Evolutionary conservation across 1,140 invertebrate genomes (phyloP), one percentile per base, ranked within the genome.

Genomic region (Drosophila dunni): DNA sequence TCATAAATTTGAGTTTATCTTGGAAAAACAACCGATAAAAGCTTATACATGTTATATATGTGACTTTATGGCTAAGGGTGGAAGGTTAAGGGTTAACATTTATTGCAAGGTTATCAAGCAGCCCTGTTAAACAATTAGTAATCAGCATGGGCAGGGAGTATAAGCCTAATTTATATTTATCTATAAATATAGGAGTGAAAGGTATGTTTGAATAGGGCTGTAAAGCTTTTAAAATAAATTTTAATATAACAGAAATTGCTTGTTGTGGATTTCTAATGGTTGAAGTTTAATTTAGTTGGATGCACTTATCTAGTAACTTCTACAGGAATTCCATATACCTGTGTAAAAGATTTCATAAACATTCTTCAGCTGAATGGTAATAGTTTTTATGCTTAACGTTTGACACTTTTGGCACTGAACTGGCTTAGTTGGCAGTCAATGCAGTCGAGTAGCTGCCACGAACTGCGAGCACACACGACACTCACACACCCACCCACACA

Each of bases 1-100:
- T 20, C 50, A 89, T 88, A 88, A 89, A 88, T 88, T 88, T 40
- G 62, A 17, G 74, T 85, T 75, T 88, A 89, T 88, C 77, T 50
- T 34, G 17, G 17, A 45, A 50, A 7, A n/a, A 44, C 20, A 62
- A 17, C 70, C 56, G 58, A 74, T 73, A 73, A 53, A 67, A 42
- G 51, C 44, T 34, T 15, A 38, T 63, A 61, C 7, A 33, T 17
- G 38, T 42, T 62, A 20, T 42, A 42, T 56, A 20, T 56, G 20
- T 33, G 64, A 34, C 20, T 24, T 53, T 33, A 11, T 48, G 48
- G 20, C 13, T 40, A 10, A 50, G 44, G 29, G 33, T 36, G 10
- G 42, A 9, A 10, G 15, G n/a, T 42, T 7, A 13, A 38, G 48
- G 15, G 29, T 29, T 45, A 6, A 34, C 6, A 6, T 54, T 54